Evolutionary conservation across 2,888 invertebrate genomes (phyloP), one percentile per base, ranked within the genome.

Genomic region (Erpobdella octoculata): DNA sequence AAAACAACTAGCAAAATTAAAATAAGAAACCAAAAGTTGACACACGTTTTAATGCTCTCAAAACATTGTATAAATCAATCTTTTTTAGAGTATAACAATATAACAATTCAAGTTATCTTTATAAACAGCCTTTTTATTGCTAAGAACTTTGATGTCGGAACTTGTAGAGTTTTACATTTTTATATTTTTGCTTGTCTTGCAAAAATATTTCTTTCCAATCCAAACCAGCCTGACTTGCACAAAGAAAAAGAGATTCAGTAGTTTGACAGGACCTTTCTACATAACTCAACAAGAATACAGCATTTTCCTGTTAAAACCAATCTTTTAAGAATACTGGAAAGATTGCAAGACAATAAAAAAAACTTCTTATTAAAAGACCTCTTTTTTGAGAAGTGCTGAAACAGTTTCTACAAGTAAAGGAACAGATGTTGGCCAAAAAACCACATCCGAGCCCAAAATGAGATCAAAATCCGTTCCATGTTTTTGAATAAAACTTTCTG

Each of bases 391-490:
- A 25, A 73, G 58, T 15, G 9, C 25, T 31, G 33, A 46, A 8
- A 69, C 71, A 1, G 73, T 73, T 21, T 73, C 64, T 38, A 73
- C 61, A n/a, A 73, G 66, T 25, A 73, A 62, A 9, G 73, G 69
- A 46, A 73, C 73, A 25, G 73, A 71, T n/a, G 61, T 33, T 12
- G 73, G 73, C 73, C 73, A 73, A 68, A 71, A 73, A 25, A 73
- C 65, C 15, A 73, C 73, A 53, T 73, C 73, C n/a, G 73, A 71
- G 5, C 73, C 73, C 18, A 71, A 25, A 53, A 73, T 71, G 48
- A 72, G 8, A 48, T 73, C 69, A 69, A 69, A 73, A 36, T 31
- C 31, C n/a, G 6, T 53, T 4, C 73, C 73, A 62, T 69, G 67
- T 3, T 65, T 33, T 18, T 48, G n/a, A 9, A 37, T 38, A 33